phyloP scores from a whole-genome alignment of 1,140 invertebrate species.

The Pseudachorutes palmiensis region DNA sequence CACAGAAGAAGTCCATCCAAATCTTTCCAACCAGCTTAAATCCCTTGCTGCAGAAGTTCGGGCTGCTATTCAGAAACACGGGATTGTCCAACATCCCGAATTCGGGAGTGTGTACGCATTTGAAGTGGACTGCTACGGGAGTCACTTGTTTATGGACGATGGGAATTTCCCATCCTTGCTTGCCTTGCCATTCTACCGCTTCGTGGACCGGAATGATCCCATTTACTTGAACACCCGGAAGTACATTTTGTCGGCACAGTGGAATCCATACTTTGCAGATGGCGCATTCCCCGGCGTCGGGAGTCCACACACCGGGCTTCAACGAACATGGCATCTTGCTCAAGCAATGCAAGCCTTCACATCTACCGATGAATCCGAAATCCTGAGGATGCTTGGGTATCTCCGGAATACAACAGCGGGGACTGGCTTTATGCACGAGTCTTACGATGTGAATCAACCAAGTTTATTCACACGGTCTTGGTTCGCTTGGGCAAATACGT shows the following conservation, averaged over 20 bases:
- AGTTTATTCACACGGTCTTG: slow-evolving; percentile 19
- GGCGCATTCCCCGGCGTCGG: slow-evolving; percentile 30
- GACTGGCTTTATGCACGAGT: slow-evolving; percentile 35
- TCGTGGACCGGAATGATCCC: slow-evolving; percentile 24
- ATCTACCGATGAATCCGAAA: slow-evolving; percentile 27
- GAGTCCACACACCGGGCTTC: slow-evolving; percentile 31
- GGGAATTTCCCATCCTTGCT: slow-evolving; percentile 33
- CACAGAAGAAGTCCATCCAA: neutral
- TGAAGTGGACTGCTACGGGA: slow-evolving; percentile 36
- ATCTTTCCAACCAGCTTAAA: slow-evolving; percentile 14
- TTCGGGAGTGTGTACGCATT: slow-evolving; percentile 33
- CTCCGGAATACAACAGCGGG: slow-evolving; percentile 27
- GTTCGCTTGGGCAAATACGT: slow-evolving; percentile 36
- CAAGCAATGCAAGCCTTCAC: slow-evolving; percentile 34
- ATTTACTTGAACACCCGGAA: slow-evolving; percentile 27
- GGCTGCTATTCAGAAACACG: slow-evolving; percentile 21
- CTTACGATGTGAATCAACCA: slow-evolving; percentile 25
- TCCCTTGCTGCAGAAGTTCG: slow-evolving; percentile 22
- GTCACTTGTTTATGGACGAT: slow-evolving; percentile 34
- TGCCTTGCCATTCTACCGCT: slow-evolving; percentile 29
- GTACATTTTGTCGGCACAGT: slow-evolving; percentile 26
- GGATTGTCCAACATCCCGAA: slow-evolving; percentile 30
- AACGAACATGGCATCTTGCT: slow-evolving; percentile 34
- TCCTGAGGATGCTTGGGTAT: slow-evolving; percentile 18
- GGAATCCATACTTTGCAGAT: slow-evolving; percentile 32